Base-by-base conservation (phyloP, 2,888 invertebrate genomes). In the Drosophila barbarae region DNA sequence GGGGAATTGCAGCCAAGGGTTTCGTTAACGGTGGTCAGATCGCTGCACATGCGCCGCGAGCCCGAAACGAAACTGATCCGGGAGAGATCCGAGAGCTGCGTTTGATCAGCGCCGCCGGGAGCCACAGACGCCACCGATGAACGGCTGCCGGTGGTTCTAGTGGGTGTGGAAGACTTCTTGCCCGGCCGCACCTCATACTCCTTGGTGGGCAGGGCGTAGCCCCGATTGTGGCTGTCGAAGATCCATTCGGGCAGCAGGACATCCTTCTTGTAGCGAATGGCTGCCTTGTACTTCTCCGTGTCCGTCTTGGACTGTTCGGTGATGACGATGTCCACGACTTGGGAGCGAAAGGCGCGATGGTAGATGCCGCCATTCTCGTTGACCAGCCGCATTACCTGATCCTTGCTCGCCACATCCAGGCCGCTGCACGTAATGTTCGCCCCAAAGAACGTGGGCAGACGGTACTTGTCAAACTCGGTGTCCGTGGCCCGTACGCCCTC, bases 211-310 rank as follows among this genome's bases (percentile, higher is more conserved):
- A 95, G 76, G 0, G 94, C 93, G 69, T 92, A 93, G 0, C 96
- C 95, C 28, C 91, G 91, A 28, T 91, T 90, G 0, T 94, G 91
- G n/a, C 95, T 96, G 32, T 96, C 94, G 57, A 91, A 91, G 38
- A 97, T 90, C 98, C 98, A 98, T 3, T 93, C 90, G 0, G 94
- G 92, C 13, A 91, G 90, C 0, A 98, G 93, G 78, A 96, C 95
- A 23, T 89, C 89, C 61, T 90, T 90, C 46, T 89, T 89, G 68
- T 79, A 90, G 9, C 84, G 84, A 5, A 89, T 72, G 1, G 89
- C 89, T 6, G 89, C 89, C 39, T 86, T 84, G 54, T 87, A 89
- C 67, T 89, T 89, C 3, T 88, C 87, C 0, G 89, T 83, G 57
- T 88, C 85, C 1, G 85, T 86, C 56, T 87, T 87, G 13, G 76